A percentile compares a stretch with the other conserved stretches of the same genome.
Evolutionary conservation across 2,113 vertebrate genomes (phyloP).

Genomic region (Shinisaurus crocodilurus): DNA sequence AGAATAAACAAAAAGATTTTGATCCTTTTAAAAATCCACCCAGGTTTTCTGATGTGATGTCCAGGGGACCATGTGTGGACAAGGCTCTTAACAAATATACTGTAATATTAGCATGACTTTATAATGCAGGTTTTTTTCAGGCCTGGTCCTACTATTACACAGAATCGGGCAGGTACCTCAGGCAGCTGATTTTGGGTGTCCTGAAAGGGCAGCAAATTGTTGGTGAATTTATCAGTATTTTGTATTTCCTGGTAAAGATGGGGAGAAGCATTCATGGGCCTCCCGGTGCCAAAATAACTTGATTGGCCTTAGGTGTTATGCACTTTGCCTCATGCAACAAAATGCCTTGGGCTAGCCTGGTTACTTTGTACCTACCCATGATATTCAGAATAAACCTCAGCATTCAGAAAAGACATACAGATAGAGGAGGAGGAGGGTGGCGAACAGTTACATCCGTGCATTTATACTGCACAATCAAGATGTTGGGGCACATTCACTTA

Average conservation of each 20-base stretch:
- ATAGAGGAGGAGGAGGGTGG: background rate
- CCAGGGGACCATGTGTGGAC: background rate
- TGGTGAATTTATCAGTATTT: too few species aligned
- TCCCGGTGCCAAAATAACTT: background rate
- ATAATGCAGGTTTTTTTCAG: background rate
- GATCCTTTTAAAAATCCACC: background rate
- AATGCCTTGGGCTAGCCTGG: background rate
- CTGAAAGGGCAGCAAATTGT: too few species aligned
- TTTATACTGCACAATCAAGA: background rate
- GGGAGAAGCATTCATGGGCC: background rate
- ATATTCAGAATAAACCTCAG: background rate
- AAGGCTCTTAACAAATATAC: background rate
- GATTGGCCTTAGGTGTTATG: background rate
- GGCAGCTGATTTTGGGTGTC: slow-evolving; percentile 12
- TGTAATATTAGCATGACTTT: too few species aligned
- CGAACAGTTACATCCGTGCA: background rate
- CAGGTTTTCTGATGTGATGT: background rate
- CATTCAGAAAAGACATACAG: background rate
- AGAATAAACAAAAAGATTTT: background rate
- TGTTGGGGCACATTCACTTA: background rate
- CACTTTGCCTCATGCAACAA: background rate
- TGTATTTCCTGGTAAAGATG: background rate
- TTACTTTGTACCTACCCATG: background rate
- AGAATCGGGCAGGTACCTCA: background rate
- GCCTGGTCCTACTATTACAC: background rate